Evolutionary conservation across 2,113 vertebrate genomes (phyloP).

Genomic region (Pholis gunnellus): DNA sequence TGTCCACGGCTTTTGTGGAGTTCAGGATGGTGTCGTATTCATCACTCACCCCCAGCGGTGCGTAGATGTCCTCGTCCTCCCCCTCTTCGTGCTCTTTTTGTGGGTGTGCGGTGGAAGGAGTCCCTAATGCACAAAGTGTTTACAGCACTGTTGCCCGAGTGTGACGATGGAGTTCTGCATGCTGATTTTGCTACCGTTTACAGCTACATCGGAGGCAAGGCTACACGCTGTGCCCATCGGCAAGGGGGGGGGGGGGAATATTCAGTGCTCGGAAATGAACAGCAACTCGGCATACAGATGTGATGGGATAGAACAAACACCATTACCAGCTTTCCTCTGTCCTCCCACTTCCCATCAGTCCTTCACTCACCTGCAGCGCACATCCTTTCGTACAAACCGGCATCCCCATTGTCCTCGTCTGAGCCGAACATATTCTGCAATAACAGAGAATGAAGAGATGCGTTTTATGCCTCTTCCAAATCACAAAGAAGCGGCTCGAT

Average conservation of each 20-base stretch:
- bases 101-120: constrained; percentile 36
- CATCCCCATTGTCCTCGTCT: constrained; percentile 55
- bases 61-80: constrained; percentile 71
- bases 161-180: constrained; percentile 21
- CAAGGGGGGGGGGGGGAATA: constrained; percentile 4
- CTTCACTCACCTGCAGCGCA: constrained; percentile 74
- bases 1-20: constrained; percentile 39
- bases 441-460: constrained; percentile 35
- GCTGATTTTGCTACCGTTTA: constrained; percentile 13
- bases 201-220: constrained; percentile 36
- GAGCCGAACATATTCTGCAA: constrained; percentile 67
- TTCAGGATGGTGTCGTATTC: constrained; percentile 78
- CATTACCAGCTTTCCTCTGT: constrained; percentile 46
- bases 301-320: not conserved
- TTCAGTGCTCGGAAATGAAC: constrained; percentile 57
- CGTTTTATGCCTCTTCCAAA: not conserved
- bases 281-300: constrained; percentile 44
- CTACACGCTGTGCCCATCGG: constrained; percentile 42
- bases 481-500: constrained; percentile 7
- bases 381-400: constrained; percentile 78
- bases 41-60: constrained; percentile 52
- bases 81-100: constrained; percentile 38
- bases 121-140: constrained; percentile 61
- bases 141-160: constrained; percentile 16
- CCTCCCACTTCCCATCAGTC: constrained; percentile 42